A percentile compares a stretch with the other conserved stretches of the same genome.
phyloP scores from a whole-genome alignment of 2,888 invertebrate species.

The Eupeodes luniger region DNA sequence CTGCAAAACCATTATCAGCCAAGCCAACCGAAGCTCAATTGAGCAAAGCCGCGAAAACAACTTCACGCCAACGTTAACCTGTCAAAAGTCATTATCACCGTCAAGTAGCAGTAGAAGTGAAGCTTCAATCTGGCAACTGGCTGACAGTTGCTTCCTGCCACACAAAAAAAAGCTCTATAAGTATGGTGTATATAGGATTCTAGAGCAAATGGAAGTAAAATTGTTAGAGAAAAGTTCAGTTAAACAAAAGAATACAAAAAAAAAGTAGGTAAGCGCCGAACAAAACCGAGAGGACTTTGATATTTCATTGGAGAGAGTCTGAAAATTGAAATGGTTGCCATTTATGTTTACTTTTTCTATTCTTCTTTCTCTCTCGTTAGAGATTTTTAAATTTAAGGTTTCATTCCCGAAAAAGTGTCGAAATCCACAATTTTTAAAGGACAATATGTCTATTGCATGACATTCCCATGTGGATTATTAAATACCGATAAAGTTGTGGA shows the following conservation, averaged over 20 bases:
- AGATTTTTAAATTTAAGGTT: too few relatives aligned
- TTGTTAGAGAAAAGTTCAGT: constrained; percentile 13
- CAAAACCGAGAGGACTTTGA: constrained; percentile 6
- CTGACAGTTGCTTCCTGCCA: constrained; percentile 74
- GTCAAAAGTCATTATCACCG: constrained; percentile 75
- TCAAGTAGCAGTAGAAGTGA: constrained; percentile 70
- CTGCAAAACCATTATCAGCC: constrained; percentile 21
- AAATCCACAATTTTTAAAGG: too few relatives aligned
- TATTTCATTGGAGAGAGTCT: not conserved
- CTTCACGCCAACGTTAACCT: constrained; percentile 74
- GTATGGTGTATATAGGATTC: constrained; percentile 21
- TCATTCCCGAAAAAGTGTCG: too few relatives aligned
- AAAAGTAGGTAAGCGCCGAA: constrained; percentile 1
- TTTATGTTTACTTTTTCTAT: not conserved
- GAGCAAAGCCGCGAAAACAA: constrained; percentile 76
- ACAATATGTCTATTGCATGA: too few relatives aligned
- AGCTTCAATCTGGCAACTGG: constrained; percentile 74
- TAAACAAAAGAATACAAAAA: not conserved
- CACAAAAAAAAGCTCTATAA: constrained; percentile 43
- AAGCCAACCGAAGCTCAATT: constrained; percentile 68
- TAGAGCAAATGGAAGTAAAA: constrained; percentile 28
- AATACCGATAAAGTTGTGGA: too few relatives aligned
- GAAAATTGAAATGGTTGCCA: not conserved
- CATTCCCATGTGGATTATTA: too few relatives aligned
- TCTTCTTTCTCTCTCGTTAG: too few relatives aligned